Evolutionary conservation across 2,888 invertebrate species (phyloP).

Genomic region (Temnothorax unifasciatus): DNA sequence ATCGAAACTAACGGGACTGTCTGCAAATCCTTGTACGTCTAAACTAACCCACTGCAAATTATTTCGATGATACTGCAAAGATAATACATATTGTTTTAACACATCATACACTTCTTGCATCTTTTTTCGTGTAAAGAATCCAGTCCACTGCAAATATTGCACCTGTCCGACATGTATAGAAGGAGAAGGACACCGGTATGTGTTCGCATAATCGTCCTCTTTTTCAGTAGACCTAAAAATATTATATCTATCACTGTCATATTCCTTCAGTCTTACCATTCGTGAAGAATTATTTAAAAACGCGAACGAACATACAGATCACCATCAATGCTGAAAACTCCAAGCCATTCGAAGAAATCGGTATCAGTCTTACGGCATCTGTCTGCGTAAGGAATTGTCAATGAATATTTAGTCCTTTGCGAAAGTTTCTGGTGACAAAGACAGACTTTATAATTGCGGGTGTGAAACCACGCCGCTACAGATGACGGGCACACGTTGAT

Average conservation of each 20-base stretch:
- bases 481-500: constrained; percentile 88
- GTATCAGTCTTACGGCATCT: constrained; percentile 75
- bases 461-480: constrained; percentile 88
- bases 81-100: constrained; percentile 80
- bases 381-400: constrained; percentile 85
- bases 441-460: constrained; percentile 85
- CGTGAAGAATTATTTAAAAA: constrained; percentile 23
- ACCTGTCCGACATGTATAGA: constrained; percentile 83
- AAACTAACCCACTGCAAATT: constrained; percentile 87
- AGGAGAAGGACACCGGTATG: constrained; percentile 85
- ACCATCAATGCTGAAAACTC: constrained; percentile 86
- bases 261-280: constrained; percentile 19
- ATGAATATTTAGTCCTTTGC: constrained; percentile 82
- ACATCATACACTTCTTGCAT: constrained; percentile 83
- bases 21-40: constrained; percentile 88
- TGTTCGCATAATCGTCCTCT: constrained; percentile 84
- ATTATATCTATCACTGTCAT: constrained; percentile 12
- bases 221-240: constrained; percentile 78
- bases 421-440: constrained; percentile 85
- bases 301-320: constrained; percentile 81
- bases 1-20: constrained; percentile 87
- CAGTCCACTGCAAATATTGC: constrained; percentile 86
- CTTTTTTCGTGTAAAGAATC: constrained; percentile 86
- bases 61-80: no score
- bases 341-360: constrained; percentile 88